phyloP scores from a whole-genome alignment of 2,888 invertebrate species.

The Physocephala rufipes region DNA sequence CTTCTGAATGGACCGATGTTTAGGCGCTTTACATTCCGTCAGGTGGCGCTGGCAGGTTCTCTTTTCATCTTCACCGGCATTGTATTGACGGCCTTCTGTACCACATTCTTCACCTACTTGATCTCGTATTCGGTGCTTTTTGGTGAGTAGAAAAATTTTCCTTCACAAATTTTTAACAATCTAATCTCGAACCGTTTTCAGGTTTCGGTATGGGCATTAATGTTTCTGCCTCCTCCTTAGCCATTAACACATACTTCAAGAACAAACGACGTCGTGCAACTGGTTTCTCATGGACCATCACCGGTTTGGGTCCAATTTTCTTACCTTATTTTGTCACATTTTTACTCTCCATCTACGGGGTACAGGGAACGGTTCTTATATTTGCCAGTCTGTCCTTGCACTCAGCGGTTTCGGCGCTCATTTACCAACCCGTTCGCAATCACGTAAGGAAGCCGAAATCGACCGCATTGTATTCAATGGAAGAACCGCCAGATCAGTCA shows the following conservation, averaged over 20 bases:
- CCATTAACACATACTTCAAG: constrained; percentile 79
- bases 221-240: constrained; percentile 75
- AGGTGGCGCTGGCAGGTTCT: constrained; percentile 74
- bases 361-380: constrained; percentile 74
- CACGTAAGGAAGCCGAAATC: constrained; percentile 67
- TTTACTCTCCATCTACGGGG: constrained; percentile 71
- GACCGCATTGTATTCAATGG: neutral
- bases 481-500: neutral
- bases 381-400: constrained; percentile 75
- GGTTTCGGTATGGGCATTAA: constrained; percentile 72
- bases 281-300: constrained; percentile 77
- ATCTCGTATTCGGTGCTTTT: constrained; percentile 75
- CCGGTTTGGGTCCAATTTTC: constrained; percentile 77
- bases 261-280: constrained; percentile 75
- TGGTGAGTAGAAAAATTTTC: constrained; percentile 67
- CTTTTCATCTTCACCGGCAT: constrained; percentile 71
- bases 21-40: constrained; percentile 74
- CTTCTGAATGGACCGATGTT: constrained; percentile 78
- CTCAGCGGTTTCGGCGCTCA: constrained; percentile 72
- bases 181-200: constrained; percentile 36
- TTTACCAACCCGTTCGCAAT: constrained; percentile 79
- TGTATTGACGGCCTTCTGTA: constrained; percentile 71
- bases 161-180: neutral
- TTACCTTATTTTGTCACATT: constrained; percentile 77
- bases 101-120: constrained; percentile 73